Conservation (phyloP, 92 coral and sea anemone genomes). For the Epizoanthus stellaris region DNA sequence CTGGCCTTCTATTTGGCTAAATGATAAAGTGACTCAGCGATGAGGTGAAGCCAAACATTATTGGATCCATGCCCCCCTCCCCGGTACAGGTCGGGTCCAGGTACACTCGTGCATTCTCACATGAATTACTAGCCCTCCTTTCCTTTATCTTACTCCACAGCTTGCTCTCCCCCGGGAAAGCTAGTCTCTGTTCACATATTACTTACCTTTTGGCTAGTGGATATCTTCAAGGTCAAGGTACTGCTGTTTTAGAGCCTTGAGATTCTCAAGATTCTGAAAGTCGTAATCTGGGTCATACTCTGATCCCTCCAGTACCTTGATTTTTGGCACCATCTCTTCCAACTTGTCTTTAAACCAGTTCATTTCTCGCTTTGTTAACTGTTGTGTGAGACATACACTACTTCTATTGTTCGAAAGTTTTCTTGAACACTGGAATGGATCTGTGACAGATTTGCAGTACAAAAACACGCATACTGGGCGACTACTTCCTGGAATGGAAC, state of each 20-base stretch:
- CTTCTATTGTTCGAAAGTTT: not conserved
- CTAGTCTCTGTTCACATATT: too few relatives aligned
- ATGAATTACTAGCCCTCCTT: too few relatives aligned
- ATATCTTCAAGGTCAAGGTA: not conserved
- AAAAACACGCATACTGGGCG: conserved; percentile 57
- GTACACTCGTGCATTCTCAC: too few relatives aligned
- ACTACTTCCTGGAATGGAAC: not conserved
- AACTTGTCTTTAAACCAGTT: conserved; percentile 53
- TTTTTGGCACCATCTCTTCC: conserved; percentile 9
- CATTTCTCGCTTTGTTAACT: conserved; percentile 31
- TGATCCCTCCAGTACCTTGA: not conserved
- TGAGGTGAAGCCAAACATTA: too few relatives aligned
- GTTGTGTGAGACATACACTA: conserved; percentile 42
- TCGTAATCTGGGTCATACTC: conserved; percentile 28
- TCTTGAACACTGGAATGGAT: not conserved
- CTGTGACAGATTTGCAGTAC: conserved; percentile 41
- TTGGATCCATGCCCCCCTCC: too few relatives aligned
- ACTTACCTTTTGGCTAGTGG: not conserved
- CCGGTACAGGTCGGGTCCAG: too few relatives aligned
- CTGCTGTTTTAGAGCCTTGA: not conserved
- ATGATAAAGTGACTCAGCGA: too few relatives aligned
- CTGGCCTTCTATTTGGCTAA: too few relatives aligned
- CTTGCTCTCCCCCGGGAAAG: too few relatives aligned
- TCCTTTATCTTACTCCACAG: too few relatives aligned
- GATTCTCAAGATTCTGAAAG: conserved; percentile 38